Evolutionary conservation across 2,888 invertebrate species (phyloP).

Genomic region (Drymonia ruficornis): DNA sequence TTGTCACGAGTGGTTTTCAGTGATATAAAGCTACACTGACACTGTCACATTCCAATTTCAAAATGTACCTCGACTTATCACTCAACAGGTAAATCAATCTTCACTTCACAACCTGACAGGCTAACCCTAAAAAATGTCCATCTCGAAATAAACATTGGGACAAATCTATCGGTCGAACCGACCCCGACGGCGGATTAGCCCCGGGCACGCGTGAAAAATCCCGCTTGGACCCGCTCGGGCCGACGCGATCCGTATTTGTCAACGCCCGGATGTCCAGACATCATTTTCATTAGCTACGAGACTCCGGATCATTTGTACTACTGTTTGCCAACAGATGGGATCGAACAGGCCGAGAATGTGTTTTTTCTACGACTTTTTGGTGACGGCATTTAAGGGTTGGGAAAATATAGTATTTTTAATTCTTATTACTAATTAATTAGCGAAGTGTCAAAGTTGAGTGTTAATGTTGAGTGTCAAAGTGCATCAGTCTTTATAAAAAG

Average conservation of each 20-base stretch:
- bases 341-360: slow-evolving; percentile 21
- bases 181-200: slow-evolving; percentile 38
- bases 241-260: slow-evolving; percentile 64
- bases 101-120: slow-evolving; percentile 12
- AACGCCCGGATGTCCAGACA: slow-evolving; percentile 53
- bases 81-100: slow-evolving; percentile 28
- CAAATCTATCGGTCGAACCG: slow-evolving; percentile 46
- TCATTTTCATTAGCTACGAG: slow-evolving; percentile 68
- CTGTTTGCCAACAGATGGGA: slow-evolving; percentile 55
- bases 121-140: slow-evolving; percentile 32
- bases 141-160: slow-evolving; percentile 32
- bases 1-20: too few relatives aligned
- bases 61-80: background rate
- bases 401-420: background rate
- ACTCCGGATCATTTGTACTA: slow-evolving; percentile 67
- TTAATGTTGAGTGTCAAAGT: background rate
- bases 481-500: background rate
- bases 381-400: slow-evolving; percentile 11
- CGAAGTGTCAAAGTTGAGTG: too few relatives aligned
- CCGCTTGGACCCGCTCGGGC: slow-evolving; percentile 29
- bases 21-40: too few relatives aligned
- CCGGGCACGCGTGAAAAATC: slow-evolving; percentile 57
- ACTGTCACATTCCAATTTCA: too few relatives aligned
- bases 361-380: slow-evolving; percentile 28
- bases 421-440: too few relatives aligned